Base-by-base conservation (phyloP, 2,113 vertebrate species). In the Nesogale talazaci region DNA sequence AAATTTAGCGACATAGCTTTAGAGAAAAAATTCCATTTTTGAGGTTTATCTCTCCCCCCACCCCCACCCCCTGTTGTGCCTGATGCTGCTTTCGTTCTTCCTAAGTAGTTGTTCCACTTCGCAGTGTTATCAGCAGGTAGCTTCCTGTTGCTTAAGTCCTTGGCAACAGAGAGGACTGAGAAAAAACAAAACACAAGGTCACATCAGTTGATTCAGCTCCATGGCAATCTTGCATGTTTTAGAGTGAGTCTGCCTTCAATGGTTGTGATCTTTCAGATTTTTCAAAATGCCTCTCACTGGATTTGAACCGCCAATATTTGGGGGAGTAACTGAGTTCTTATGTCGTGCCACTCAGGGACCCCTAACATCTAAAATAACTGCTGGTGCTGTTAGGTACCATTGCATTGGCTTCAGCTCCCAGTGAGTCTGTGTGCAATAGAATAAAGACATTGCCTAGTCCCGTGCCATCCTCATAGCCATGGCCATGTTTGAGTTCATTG, bases 101-200 rank as follows among this genome's bases (percentile, higher is more conserved):
- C 78, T 90, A 72, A 83, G 38, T 90, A 17, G 2, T 57, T 75
- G 57, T 81, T 89, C 52, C 29, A 83, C 63, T 57, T 65, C 63
- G 65, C 38, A 88, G 0, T 70, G 31, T 79, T n/a, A 91, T 52
- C 57, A 77, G 29, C 34, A 86, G n/a, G 23, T 77, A 77, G 61
- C 15, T 77, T 86, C 81, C 23, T 86, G n/a, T 52, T 96, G 36
- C n/a, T 87, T 38, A 76, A 79, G 86, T 57, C 78, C 22, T 86
- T 76, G 63, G 38, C 46, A 91, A 59, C 27, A 90, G n/a, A 20
- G 16, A 69, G 29, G 31, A 69, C 4, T 69, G 67, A 69, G n/a
- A 5, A 46, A 46, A 46, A 46, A 46, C 31, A n/a, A n/a, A 69
- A 69, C 67, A 69, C 31, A 67, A 69, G 29, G 25, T 8, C 67